Evolutionary conservation across 2,113 vertebrate genomes (phyloP).

Genomic region (Dasypus novemcinctus): DNA sequence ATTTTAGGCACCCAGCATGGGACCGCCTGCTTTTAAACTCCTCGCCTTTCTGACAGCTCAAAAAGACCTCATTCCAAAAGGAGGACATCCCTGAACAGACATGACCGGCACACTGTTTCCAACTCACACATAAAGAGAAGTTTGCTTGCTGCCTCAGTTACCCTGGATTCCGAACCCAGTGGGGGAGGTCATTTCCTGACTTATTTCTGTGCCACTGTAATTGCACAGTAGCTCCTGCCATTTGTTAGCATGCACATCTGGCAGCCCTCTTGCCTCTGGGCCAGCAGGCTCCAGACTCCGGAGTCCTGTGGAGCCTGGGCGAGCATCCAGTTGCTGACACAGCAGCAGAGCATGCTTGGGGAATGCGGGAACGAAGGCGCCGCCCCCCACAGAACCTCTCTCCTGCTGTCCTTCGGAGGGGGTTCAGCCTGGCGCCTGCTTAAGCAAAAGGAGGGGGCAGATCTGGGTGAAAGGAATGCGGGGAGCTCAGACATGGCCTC

Average conservation of each 20-base stretch:
- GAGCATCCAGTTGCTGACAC: constrained; percentile 72
- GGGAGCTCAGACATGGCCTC: background rate
- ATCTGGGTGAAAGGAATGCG: background rate
- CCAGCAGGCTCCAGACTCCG: constrained; percentile 71
- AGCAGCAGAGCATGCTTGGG: constrained; percentile 56
- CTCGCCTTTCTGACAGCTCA: background rate
- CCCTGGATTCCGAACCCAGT: background rate
- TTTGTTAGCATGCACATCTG: constrained; percentile 77
- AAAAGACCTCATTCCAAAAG: background rate
- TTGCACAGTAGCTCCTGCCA: constrained; percentile 61
- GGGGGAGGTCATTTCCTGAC: constrained; percentile 29
- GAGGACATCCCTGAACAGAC: background rate
- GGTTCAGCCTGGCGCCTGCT: constrained; percentile 45
- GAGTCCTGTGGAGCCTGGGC: constrained; percentile 64
- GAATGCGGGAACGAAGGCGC: background rate
- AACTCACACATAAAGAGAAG: background rate
- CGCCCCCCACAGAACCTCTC: background rate
- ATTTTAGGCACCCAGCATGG: background rate
- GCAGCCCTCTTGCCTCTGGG: constrained; percentile 60
- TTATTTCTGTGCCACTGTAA: constrained; percentile 56
- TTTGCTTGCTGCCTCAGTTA: constrained; percentile 24
- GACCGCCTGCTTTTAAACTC: background rate
- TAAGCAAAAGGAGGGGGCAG: constrained; percentile 44
- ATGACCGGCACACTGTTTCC: too few relatives aligned
- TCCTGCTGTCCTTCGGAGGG: background rate